Evolutionary conservation across 2,888 invertebrate genomes (phyloP).

Genomic region (Dione vanillae): DNA sequence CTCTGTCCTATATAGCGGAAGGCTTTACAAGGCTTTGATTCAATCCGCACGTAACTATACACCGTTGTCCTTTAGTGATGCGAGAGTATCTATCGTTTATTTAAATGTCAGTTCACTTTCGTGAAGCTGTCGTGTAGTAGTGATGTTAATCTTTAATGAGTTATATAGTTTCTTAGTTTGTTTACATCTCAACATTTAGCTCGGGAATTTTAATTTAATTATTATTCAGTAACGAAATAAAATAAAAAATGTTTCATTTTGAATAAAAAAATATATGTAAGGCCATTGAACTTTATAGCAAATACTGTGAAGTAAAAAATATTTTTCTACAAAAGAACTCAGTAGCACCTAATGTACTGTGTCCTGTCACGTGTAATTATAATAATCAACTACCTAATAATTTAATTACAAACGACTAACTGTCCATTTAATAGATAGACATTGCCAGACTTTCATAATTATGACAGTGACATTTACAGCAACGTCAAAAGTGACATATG

Average conservation of each 20-base stretch:
- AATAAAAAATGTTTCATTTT: no score
- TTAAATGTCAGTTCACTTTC: slow-evolving; percentile 13
- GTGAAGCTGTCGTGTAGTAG: slow-evolving; percentile 1
- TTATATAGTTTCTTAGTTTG: neutral
- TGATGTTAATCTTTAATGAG: neutral
- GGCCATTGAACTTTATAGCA: neutral
- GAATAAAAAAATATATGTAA: no score
- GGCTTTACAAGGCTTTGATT: slow-evolving; percentile 71
- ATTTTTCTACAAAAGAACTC: neutral
- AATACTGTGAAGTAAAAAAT: neutral
- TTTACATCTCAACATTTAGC: neutral
- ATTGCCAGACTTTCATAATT: slow-evolving; percentile 23
- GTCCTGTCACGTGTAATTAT: slow-evolving; percentile 18
- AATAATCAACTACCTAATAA: neutral
- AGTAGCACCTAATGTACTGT: neutral
- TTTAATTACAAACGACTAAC: neutral
- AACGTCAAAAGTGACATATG: slow-evolving; percentile 38
- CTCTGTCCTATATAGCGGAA: slow-evolving; percentile 56
- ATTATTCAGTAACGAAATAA: no score
- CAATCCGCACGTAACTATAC: slow-evolving; percentile 72
- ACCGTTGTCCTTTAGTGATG: slow-evolving; percentile 57
- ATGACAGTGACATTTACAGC: slow-evolving; percentile 36
- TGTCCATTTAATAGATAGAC: slow-evolving; percentile 23
- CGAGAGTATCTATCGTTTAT: slow-evolving; percentile 51
- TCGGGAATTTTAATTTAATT: no score